phyloP scores from a whole-genome alignment of 2,113 vertebrate genomes.

The Apodemus sylvaticus region DNA sequence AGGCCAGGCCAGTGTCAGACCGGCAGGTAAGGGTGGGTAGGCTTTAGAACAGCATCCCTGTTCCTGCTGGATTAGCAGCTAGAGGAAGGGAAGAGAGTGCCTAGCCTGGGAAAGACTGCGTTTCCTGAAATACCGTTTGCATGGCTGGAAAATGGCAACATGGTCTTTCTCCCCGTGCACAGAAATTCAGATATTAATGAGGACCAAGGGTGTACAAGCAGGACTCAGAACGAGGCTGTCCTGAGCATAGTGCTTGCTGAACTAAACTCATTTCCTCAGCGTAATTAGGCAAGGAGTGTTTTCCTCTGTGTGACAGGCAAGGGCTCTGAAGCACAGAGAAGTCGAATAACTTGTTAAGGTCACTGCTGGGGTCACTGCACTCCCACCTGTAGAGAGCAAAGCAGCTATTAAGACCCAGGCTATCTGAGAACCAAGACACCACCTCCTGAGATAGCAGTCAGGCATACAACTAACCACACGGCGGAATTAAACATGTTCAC shows the following conservation, averaged over 20 bases:
- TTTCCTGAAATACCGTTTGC: neutral
- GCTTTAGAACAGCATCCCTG: neutral
- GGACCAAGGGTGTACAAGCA: neutral
- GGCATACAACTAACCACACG: accelerated
- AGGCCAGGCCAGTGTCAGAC: too few species aligned
- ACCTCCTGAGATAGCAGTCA: neutral
- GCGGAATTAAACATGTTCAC: too few species aligned
- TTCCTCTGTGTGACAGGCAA: neutral
- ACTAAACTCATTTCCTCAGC: neutral
- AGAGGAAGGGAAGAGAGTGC: neutral
- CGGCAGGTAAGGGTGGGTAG: neutral
- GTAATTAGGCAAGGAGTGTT: neutral
- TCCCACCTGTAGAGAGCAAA: neutral
- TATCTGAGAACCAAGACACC: neutral
- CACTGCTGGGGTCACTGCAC: neutral
- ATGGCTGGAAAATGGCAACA: neutral
- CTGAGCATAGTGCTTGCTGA: neutral
- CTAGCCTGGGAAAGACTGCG: neutral
- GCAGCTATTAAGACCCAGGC: neutral
- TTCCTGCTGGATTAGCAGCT: neutral
- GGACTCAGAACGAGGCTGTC: neutral
- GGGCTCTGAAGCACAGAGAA: neutral
- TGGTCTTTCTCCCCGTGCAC: neutral
- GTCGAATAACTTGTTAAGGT: neutral
- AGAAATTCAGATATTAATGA: neutral